These are phyloP conservation scores for Microctenopoma steveboyesi DNA, from an alignment of 2,797 vertebrate species.

Conservation along the genomic window DNA sequence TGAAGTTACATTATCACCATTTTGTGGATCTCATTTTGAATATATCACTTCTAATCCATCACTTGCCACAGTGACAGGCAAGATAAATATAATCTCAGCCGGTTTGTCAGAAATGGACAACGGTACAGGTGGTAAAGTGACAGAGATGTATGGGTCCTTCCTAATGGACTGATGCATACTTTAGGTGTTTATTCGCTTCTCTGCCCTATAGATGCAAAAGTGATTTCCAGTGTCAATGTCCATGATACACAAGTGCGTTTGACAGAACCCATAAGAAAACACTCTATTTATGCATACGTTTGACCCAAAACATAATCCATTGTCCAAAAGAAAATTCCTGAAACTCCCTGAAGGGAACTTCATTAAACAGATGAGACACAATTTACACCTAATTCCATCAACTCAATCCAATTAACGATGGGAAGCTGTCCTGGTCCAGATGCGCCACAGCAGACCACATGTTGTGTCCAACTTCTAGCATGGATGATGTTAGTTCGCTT, in stretches of 20 bases:
- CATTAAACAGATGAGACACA: no score
- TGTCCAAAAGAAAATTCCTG: no score
- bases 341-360: no score
- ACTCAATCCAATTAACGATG: no score
- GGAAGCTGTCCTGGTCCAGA: no score
- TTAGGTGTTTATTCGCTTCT: constrained; percentile 24
- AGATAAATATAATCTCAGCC: constrained; percentile 43
- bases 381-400: no score
- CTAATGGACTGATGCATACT: constrained; percentile 33
- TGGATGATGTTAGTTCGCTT: no score
- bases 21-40: constrained; percentile 29
- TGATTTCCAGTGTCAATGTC: background rate
- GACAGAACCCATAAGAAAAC: no score
- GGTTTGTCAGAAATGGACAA: constrained; percentile 41
- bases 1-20: constrained; percentile 28
- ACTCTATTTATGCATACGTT: no score
- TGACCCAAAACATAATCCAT: no score
- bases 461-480: no score
- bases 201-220: constrained; percentile 4
- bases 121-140: constrained; percentile 39
- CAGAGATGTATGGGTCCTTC: constrained; percentile 39
- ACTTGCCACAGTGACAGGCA: constrained; percentile 27
- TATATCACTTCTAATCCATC: constrained; percentile 52
- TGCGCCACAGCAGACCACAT: no score
- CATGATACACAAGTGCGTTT: background rate